Evolutionary conservation across 2,113 vertebrate species (phyloP), one percentile per base, ranked within the genome.

Genomic region (Phyllostomus discolor): DNA sequence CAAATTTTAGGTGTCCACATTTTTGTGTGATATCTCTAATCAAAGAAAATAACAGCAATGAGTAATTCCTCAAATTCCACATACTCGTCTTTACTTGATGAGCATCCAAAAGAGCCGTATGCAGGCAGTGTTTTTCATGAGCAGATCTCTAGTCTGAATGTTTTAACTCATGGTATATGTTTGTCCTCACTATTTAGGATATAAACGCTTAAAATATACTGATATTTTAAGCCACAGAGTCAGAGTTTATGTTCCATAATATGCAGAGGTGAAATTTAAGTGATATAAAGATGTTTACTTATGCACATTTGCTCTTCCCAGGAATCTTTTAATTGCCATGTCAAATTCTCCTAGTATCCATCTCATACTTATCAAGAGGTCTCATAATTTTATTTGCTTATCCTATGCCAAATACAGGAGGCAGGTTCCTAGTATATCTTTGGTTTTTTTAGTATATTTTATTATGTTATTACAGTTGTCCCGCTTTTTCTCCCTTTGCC

Each of bases 111-210:
- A 79, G 70, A 69, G 20, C 12, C 59, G 2, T 28, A 46, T 43
- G 8, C 4, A 22, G 91, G 26, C 1, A 38, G 0, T 41, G 15
- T 54, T 54, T 93, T 90, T 78, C 70, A n/a, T 33, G 33, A 46
- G 15, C 26, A 67, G 10, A 3, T 95, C 84, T 38, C 93, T 75
- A 87, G 2, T 1, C 69, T 81, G 8, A 16, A 7, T 5, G 1
- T 92, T 86, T 96, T 81, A 73, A 82, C 80, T 86, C 72, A 78
- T 78, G 62, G 5, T 46, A 76, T 89, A 22, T 57, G 93, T 97
- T 83, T 43, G 17, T 28, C 48, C 59, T 96, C 8, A 1, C 31
- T 96, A 17, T 59, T 88, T 95, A 90, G 38, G 59, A 88, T 88
- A 73, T 26, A 72, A 38, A 57, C 28, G 64, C 75, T 93, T 94